A percentile compares a stretch with the other conserved stretches of the same genome.
Evolutionary conservation across 1,140 invertebrate genomes (phyloP).

Genomic region (Diabrotica undecimpunctata): DNA sequence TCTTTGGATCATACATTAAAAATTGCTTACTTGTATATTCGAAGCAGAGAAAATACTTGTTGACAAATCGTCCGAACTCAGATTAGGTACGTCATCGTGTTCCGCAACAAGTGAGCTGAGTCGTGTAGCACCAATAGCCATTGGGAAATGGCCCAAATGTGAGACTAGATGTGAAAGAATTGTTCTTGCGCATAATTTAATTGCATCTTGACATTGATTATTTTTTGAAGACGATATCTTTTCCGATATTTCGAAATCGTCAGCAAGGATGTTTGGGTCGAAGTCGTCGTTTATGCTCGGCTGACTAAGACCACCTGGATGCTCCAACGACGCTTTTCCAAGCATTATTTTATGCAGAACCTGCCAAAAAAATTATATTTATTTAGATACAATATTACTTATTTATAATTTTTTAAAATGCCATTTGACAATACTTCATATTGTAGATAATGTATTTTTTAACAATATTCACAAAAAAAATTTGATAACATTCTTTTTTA

Average conservation of each 20-base stretch:
- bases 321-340: conserved; percentile 44
- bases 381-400: too few relatives aligned
- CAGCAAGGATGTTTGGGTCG: conserved; percentile 65
- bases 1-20: too few relatives aligned
- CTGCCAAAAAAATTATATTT: conserved; percentile 23
- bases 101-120: conserved; percentile 86
- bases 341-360: conserved; percentile 51
- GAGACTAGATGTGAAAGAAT: conserved; percentile 79
- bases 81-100: conserved; percentile 83
- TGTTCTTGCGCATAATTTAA: conserved; percentile 66
- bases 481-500: neutral
- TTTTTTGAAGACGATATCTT: conserved; percentile 39
- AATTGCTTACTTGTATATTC: conserved; percentile 63
- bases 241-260: conserved; percentile 55
- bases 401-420: too few relatives aligned
- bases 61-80: conserved; percentile 68
- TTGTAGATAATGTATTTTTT: neutral
- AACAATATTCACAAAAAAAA: neutral
- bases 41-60: conserved; percentile 80
- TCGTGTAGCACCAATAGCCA: conserved; percentile 79
- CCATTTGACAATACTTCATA: neutral
- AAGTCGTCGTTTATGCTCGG: conserved; percentile 59
- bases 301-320: conserved; percentile 36
- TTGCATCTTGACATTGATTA: conserved; percentile 52
- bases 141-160: conserved; percentile 85